Conservation (phyloP, 1,140 invertebrate genomes). For the Chymomyza costata region DNA sequence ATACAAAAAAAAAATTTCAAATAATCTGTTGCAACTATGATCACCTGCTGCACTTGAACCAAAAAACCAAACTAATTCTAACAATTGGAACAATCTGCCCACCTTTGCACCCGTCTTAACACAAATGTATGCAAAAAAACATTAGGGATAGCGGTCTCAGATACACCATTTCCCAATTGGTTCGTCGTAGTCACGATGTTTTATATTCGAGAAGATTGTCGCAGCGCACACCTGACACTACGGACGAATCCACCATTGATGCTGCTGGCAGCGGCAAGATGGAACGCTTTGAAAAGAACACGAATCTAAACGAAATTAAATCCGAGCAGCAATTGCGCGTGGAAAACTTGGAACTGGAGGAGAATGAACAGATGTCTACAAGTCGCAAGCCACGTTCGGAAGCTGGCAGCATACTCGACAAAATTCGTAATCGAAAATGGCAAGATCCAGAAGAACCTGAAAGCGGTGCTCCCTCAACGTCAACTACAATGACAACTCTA, state of each 20-base stretch:
- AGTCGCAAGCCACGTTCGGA: neutral
- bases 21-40: no score
- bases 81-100: no score
- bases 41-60: no score
- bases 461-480: neutral
- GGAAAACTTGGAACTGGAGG: slow-evolving; percentile 37
- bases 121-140: neutral
- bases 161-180: slow-evolving; percentile 15
- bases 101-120: no score
- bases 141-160: slow-evolving; percentile 35
- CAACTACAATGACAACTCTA: slow-evolving; percentile 40
- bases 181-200: slow-evolving; percentile 18
- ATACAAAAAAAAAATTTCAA: no score
- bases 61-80: no score
- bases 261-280: no score
- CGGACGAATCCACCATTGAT: neutral
- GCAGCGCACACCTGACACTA: neutral
- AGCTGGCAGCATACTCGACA: no score
- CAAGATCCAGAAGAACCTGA: slow-evolving; percentile 1
- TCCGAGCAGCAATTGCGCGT: slow-evolving; percentile 18
- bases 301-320: no score
- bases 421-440: no score
- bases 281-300: neutral
- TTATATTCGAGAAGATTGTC: no score
- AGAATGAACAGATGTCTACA: slow-evolving; percentile 3